These are phyloP conservation scores for Cladopsammia gracilis DNA, from an alignment of 64 coral and sea anemone genomes.

Conservation along the genomic window DNA sequence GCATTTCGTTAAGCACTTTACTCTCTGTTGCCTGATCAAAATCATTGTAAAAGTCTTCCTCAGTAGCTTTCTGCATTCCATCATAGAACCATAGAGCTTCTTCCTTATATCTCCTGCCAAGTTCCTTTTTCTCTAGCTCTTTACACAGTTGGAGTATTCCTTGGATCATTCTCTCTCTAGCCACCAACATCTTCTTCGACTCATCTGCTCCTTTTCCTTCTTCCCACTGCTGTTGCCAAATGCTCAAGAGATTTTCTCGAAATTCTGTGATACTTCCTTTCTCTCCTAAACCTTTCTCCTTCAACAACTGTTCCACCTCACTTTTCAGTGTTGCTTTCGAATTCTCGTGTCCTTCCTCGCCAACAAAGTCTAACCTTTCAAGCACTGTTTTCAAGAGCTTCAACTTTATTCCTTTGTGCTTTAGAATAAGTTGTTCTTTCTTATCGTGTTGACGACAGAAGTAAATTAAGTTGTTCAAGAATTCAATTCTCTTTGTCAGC, in stretches of 20 bases:
- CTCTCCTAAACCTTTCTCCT: neutral
- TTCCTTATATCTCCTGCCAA: neutral
- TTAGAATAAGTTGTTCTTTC: neutral
- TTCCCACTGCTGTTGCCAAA: neutral
- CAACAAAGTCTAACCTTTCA: neutral
- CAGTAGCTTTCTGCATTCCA: neutral
- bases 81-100: neutral
- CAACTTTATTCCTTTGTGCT: neutral
- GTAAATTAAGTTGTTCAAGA: neutral
- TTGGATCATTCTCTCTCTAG: neutral
- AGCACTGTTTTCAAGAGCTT: neutral
- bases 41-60: neutral
- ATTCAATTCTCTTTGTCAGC: neutral
- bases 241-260: neutral
- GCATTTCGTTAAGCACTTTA: neutral
- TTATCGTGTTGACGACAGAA: neutral
- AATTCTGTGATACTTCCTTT: neutral
- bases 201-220: neutral
- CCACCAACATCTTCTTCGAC: neutral
- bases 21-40: neutral
- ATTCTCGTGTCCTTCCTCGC: neutral
- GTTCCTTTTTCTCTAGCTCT: neutral
- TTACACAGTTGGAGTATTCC: neutral
- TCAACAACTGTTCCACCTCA: neutral
- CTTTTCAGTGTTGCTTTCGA: neutral